Evolutionary conservation across 1,140 invertebrate genomes (phyloP), one percentile per base, ranked within the genome.

Genomic region (Drosophila sp.): DNA sequence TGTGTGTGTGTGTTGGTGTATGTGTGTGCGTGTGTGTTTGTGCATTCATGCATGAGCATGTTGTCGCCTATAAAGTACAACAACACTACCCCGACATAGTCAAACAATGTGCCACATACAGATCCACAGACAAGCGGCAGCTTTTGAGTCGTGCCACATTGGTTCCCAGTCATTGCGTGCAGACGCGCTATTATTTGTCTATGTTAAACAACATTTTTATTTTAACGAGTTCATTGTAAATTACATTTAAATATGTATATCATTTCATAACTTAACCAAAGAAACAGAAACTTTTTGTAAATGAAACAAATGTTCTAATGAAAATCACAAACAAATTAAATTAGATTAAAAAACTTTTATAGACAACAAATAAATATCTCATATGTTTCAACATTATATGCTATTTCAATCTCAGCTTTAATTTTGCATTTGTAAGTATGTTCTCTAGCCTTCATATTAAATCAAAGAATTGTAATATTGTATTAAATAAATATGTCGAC

Each of bases 101-200:
- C 48, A 78, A 78, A 82, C 79, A 86, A 86, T 79, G 70, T 29
- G 48, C 45, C 70, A 57, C 63, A 66, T 59, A 72, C 46, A 66
- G 62, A 66, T 62, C 43, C 57, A 74, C 61, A 74, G 77, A 72
- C 80, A 65, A 62, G 27, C 74, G 62, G 54, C 57, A 66, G 69
- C 71, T 78, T 64, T 61, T 51, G 27, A 61, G 56, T 73, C 62
- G 64, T 58, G 53, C 71, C 79, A 72, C 70, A 72, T 54, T 72
- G 70, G 48, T 41, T 25, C 51, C 13, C 9, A 50, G n/a, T 9
- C 21, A 27, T 21, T 48, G 45, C 50, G 50, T 53, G 32, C 16
- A 38, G 16, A 8, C 7, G n/a, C 7, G 14, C 2, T 8, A 14
- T 14, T 50, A 32, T 14, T 32, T 50, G n/a, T n/a, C n/a, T n/a